Evolutionary conservation across 2,113 vertebrate species (phyloP).

Genomic region (Pseudorhombus dupliciocellatus): DNA sequence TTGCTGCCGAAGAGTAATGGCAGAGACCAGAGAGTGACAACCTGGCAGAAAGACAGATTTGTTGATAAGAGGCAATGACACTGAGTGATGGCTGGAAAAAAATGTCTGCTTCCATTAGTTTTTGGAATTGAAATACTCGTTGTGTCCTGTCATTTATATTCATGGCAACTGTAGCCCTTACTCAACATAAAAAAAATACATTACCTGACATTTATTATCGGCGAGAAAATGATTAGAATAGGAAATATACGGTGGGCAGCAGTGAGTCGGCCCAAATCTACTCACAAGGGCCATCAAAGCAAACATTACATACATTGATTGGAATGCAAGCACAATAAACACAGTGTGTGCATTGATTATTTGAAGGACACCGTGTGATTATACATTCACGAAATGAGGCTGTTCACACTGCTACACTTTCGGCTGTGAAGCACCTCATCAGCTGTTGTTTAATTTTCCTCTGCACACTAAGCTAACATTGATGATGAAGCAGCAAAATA

Average conservation of each 20-base stretch:
- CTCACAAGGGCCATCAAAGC: background rate
- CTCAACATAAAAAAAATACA: conserved; percentile 17
- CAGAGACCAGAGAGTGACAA: conserved; percentile 68
- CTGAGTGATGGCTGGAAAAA: conserved; percentile 82
- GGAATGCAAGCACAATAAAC: background rate
- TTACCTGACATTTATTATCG: conserved; percentile 25
- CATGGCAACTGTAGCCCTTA: conserved; percentile 73
- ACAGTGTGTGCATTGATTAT: background rate
- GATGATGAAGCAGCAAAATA: conserved; percentile 56
- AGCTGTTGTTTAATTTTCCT: conserved; percentile 23
- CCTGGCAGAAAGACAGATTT: conserved; percentile 81
- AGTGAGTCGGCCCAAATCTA: background rate
- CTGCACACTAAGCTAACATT: conserved; percentile 10
- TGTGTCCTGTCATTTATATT: conserved; percentile 79
- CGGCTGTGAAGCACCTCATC: conserved; percentile 25
- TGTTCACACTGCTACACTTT: conserved; percentile 6
- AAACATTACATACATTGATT: background rate
- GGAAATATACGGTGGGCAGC: background rate
- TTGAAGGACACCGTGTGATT: background rate
- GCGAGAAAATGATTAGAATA: conserved; percentile 6
- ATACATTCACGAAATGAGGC: background rate
- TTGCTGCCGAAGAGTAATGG: conserved; percentile 54
- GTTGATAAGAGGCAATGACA: conserved; percentile 81
- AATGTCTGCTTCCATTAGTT: conserved; percentile 81
- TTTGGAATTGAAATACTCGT: conserved; percentile 80